Conservation (phyloP, 2,888 invertebrate species). For the Drosophila picticornis region DNA sequence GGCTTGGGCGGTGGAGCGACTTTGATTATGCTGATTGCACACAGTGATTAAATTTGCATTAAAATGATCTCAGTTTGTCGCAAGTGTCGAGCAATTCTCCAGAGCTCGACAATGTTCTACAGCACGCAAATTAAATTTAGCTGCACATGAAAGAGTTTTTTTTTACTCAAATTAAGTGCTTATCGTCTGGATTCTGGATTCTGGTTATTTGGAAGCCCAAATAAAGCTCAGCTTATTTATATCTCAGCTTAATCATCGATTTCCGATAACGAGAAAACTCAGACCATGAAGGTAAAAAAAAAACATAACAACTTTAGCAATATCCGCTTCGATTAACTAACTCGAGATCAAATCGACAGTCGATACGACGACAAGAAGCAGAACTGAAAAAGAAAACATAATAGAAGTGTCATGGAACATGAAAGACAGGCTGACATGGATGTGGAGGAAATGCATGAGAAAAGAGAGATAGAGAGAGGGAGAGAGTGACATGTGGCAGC, state of each 20-base stretch:
- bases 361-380: conserved; percentile 11
- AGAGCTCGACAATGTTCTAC: conserved; percentile 23
- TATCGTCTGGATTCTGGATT: not conserved
- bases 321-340: conserved; percentile 20
- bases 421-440: conserved; percentile 60
- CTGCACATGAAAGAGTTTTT: not conserved
- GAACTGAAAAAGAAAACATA: conserved; percentile 29
- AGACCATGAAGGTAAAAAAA: not conserved
- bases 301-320: conserved; percentile 8
- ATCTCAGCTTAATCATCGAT: conserved; percentile 4
- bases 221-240: not conserved
- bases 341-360: conserved; percentile 4
- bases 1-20: not conserved
- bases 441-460: conserved; percentile 59
- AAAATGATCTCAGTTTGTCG: conserved; percentile 54
- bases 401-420: conserved; percentile 58
- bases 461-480: not conserved
- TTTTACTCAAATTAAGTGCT: conserved; percentile 19
- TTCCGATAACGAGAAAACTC: not conserved
- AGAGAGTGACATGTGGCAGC: conserved; percentile 63
- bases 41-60: conserved; percentile 76
- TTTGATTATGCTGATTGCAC: conserved; percentile 78
- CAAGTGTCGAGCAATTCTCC: conserved; percentile 33
- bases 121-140: conserved; percentile 28
- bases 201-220: not conserved